Percentiles rank a stretch among this genome's conserved stretches.
phyloP scores from a whole-genome alignment of 2,113 vertebrate species.

The Epinephelus lanceolatus region DNA sequence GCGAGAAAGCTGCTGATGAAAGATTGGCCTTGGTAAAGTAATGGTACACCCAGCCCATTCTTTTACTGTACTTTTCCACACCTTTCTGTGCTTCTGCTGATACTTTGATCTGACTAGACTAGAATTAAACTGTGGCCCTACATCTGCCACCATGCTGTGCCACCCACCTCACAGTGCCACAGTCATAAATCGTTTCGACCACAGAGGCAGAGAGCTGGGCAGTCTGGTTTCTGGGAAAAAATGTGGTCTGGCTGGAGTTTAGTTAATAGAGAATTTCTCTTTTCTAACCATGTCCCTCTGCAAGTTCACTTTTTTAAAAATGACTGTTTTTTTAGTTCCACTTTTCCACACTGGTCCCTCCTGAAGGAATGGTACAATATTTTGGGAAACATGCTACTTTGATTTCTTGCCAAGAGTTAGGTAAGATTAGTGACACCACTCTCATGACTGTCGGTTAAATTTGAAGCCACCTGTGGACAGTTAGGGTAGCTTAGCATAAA shows the following conservation, averaged over 20 bases:
- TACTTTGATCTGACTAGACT: constrained; percentile 68
- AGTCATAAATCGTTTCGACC: constrained; percentile 56
- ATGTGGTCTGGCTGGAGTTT: constrained; percentile 17
- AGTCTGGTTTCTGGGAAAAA: constrained; percentile 48
- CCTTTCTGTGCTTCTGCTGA: constrained; percentile 59
- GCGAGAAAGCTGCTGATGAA: constrained; percentile 29
- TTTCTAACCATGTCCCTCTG: constrained; percentile 6
- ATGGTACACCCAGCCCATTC: constrained; percentile 23
- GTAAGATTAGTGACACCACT: not conserved
- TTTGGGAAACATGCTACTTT: not conserved
- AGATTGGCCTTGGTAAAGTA: constrained; percentile 13
- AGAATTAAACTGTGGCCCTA: constrained; percentile 58
- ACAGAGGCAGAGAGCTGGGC: constrained; percentile 38
- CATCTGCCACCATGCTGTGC: constrained; percentile 72
- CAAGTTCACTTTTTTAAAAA: constrained; percentile 18
- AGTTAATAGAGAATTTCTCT: constrained; percentile 6
- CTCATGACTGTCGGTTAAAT: no score
- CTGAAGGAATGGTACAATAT: not conserved
- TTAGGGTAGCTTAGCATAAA: no score
- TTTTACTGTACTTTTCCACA: constrained; percentile 52
- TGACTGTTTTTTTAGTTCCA: not conserved
- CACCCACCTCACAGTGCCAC: constrained; percentile 68
- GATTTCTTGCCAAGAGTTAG: not conserved
- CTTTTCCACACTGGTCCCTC: not conserved
- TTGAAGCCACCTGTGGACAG: no score